These are phyloP conservation scores for Caranx ignobilis DNA, from an alignment of 2,113 vertebrate genomes.

Conservation along the genomic window DNA sequence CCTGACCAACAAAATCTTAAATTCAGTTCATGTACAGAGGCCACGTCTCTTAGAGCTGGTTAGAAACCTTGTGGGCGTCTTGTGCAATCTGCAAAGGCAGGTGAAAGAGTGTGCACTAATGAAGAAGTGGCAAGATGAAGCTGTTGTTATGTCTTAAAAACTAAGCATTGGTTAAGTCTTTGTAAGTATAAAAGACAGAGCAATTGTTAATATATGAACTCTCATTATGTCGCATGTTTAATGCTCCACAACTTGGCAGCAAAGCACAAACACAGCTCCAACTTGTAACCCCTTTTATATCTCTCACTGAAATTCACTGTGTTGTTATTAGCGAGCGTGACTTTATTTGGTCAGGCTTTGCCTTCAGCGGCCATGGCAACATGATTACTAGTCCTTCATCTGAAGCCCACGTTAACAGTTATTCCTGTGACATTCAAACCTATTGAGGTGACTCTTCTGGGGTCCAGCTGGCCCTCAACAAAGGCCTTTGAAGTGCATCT, in stretches of 20 bases:
- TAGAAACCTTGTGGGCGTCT: not conserved
- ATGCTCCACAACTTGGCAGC: not conserved
- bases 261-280: not conserved
- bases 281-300: not conserved
- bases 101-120: not conserved
- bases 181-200: not conserved
- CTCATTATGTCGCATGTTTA: not conserved
- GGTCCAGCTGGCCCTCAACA: constrained; percentile 68
- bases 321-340: not conserved
- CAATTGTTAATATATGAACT: too few relatives aligned
- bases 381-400: constrained; percentile 45
- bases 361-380: constrained; percentile 10
- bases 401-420: constrained; percentile 64
- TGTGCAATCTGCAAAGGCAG: not conserved
- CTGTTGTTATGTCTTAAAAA: not conserved
- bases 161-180: not conserved
- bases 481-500: constrained; percentile 79
- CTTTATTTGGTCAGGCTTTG: constrained; percentile 41
- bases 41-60: not conserved
- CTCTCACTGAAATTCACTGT: constrained; percentile 1
- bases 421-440: constrained; percentile 71
- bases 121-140: not conserved
- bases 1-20: not conserved
- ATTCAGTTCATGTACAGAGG: not conserved
- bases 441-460: constrained; percentile 65